These are phyloP conservation scores for Candoia aspera DNA, from an alignment of 2,113 vertebrate genomes.

Conservation along the genomic window DNA sequence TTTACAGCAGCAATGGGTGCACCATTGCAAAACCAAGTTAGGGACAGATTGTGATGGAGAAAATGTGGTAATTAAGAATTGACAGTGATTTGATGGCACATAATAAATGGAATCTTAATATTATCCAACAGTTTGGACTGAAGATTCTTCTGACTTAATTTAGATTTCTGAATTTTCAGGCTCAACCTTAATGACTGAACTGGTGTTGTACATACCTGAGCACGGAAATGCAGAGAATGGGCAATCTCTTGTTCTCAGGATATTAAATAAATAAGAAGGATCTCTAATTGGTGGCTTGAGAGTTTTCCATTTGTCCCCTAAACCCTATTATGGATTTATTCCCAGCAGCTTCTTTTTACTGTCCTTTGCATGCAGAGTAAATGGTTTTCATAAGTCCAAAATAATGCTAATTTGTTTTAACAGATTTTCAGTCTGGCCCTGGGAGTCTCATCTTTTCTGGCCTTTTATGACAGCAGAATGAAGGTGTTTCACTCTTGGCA, in stretches of 20 bases:
- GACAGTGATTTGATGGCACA: neutral
- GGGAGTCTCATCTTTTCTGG: neutral
- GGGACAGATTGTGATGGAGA: neutral
- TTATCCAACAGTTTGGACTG: neutral
- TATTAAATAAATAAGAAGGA: neutral
- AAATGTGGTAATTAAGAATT: neutral
- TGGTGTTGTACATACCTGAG: neutral
- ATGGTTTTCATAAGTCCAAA: neutral
- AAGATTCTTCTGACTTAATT: neutral
- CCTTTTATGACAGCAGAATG: constrained; percentile 11
- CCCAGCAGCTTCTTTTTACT: neutral
- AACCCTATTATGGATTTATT: neutral
- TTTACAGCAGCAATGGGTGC: neutral
- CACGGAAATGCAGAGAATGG: neutral
- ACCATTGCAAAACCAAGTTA: neutral
- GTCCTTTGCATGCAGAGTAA: neutral
- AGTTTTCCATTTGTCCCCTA: neutral
- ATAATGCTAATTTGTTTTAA: neutral
- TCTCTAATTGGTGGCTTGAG: neutral
- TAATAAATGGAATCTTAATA: neutral
- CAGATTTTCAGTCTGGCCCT: neutral
- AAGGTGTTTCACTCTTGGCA: constrained; percentile 29
- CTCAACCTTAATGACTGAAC: neutral
- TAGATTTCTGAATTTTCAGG: neutral
- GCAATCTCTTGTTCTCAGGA: neutral